phyloP scores from a whole-genome alignment of 1,140 invertebrate species.

The Trachelipus rathkii region DNA sequence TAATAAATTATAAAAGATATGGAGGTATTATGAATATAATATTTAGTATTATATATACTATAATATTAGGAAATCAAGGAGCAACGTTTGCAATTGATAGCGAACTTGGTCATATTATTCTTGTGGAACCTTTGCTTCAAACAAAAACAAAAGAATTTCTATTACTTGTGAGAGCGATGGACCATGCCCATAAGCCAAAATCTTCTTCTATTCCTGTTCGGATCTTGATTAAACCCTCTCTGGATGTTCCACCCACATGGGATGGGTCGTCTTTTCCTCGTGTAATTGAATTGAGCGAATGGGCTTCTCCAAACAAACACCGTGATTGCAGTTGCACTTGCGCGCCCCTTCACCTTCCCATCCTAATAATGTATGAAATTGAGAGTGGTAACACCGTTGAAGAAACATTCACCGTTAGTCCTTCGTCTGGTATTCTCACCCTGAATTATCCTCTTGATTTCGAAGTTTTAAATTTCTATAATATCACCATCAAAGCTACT shows the following conservation, averaged over 20 bases:
- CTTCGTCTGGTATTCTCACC: not conserved
- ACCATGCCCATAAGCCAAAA: slow-evolving; percentile 69
- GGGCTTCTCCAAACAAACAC: not conserved
- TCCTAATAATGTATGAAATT: not conserved
- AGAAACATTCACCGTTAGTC: not conserved
- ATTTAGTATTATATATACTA: too few relatives aligned
- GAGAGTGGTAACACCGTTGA: not conserved
- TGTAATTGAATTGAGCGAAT: not conserved
- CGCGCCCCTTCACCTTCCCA: not conserved
- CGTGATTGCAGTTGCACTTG: not conserved
- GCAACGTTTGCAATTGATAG: slow-evolving; percentile 76
- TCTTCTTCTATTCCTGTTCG: slow-evolving; percentile 75
- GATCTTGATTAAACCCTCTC: slow-evolving; percentile 79
- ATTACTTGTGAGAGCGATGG: slow-evolving; percentile 72
- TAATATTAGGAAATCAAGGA: slow-evolving; percentile 77
- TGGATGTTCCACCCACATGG: slow-evolving; percentile 80
- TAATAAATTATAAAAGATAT: too few relatives aligned
- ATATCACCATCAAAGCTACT: not conserved
- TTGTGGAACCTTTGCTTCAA: slow-evolving; percentile 17
- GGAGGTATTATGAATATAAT: too few relatives aligned
- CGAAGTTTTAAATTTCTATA: not conserved
- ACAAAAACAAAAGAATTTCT: slow-evolving; percentile 63
- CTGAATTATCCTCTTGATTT: not conserved
- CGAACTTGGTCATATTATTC: slow-evolving; percentile 64
- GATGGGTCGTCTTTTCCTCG: slow-evolving; percentile 55